These are phyloP conservation scores for Eurystomus gularis DNA, from an alignment of 2,113 vertebrate species.

Conservation along the genomic window DNA sequence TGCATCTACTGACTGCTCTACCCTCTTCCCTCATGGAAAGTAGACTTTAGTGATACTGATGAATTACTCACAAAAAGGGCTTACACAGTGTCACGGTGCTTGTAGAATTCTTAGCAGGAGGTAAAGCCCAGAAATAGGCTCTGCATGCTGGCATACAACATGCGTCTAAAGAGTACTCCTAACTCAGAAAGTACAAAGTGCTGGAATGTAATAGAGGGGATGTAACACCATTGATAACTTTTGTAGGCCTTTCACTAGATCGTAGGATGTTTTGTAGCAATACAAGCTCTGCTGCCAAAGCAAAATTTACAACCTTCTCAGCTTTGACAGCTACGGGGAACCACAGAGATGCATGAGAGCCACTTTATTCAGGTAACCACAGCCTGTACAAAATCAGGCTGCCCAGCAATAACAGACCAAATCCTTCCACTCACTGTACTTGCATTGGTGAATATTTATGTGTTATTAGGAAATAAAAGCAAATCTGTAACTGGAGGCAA, in stretches of 20 bases:
- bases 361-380: background rate
- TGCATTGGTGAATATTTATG: background rate
- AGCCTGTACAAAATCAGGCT: background rate
- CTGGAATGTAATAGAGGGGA: background rate
- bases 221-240: background rate
- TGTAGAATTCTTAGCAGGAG: background rate
- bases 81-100: too few relatives aligned
- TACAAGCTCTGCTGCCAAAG: background rate
- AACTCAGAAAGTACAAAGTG: background rate
- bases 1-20: background rate
- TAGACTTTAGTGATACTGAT: background rate
- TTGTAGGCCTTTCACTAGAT: background rate
- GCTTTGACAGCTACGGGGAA: background rate
- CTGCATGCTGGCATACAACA: background rate
- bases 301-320: background rate
- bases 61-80: background rate
- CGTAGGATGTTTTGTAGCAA: background rate
- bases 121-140: background rate
- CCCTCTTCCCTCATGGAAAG: background rate
- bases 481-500: background rate
- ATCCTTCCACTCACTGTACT: background rate
- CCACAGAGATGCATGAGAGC: background rate
- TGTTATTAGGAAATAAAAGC: background rate
- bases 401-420: background rate
- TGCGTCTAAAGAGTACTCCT: background rate